Base-by-base conservation (phyloP, 1,140 invertebrate species). In the Colletes latitarsis region DNA sequence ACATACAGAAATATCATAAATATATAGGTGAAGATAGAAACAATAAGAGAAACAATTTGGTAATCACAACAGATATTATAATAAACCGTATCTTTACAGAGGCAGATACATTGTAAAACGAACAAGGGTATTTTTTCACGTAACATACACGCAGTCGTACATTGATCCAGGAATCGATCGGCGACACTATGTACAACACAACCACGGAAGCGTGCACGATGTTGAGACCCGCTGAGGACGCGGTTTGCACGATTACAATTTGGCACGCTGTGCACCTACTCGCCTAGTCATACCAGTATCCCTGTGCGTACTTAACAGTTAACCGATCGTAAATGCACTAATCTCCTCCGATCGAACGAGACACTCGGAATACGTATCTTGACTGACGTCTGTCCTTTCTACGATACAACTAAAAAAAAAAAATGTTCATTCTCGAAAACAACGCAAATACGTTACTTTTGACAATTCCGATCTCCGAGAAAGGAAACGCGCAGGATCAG, bases 61-160 rank as follows among this genome's bases (percentile, higher is more conserved):
- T 91, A 92, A 92, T 92, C 90, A 90, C 91, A 92, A 92, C 91
- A 92, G 89, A 92, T 92, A 92, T 90, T 90, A 90, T 92, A 92
- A 92, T 92, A 91, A 92, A 92, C 64, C 85, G 90, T 91, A 92
- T 91, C 82, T 92, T 91, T 90, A 92, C 90, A 92, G 88, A 90
- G 90, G 84, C 90, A 91, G 82, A 89, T 92, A 92, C 91, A 92
- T 89, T 92, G 89, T 90, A 89, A 92, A 90, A 90, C 86, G 86
- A 91, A 92, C 87, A 91, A 90, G 85, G 85, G 90, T 89, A 89
- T 78, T 85, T 78, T 85, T 88, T 90, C 88, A 91, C 85, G 88
- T 89, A 92, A 92, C 92, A 89, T 92, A 92, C 91, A 92, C 88
- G 90, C 86, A 86, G 86, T 90, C 86, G 87, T 85, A 89, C 76